Evolutionary conservation across 2,888 invertebrate genomes (phyloP).

Genomic region (Erebia ligea): DNA sequence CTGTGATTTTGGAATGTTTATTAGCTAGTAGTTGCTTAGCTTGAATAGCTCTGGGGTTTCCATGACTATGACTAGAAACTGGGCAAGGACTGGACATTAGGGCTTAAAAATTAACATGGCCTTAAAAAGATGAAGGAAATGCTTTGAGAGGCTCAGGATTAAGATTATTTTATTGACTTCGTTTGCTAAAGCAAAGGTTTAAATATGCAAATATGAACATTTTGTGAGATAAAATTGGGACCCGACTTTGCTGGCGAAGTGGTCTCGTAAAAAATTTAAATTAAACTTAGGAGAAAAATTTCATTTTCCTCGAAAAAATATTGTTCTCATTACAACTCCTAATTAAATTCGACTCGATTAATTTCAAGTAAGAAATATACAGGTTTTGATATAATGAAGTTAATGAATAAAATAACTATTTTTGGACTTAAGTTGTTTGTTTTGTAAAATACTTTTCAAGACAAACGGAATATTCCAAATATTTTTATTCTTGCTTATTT

Average conservation of each 20-base stretch:
- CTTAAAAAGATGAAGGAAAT: neutral
- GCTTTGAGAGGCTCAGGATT: neutral
- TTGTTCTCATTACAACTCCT: neutral
- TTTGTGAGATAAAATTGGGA: neutral
- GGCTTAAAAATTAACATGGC: neutral
- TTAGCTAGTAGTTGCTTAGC: neutral
- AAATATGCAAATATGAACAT: too few relatives aligned
- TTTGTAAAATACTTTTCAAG: neutral
- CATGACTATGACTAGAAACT: neutral
- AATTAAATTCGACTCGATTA: too few relatives aligned
- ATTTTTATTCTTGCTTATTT: neutral
- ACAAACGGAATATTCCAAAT: too few relatives aligned
- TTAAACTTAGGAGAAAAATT: neutral
- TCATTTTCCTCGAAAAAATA: neutral
- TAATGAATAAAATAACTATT: neutral
- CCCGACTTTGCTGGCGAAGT: conserved; percentile 16
- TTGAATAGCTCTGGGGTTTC: neutral
- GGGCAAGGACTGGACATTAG: neutral
- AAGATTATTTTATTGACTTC: neutral
- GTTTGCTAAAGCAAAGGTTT: neutral
- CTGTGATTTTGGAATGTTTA: neutral
- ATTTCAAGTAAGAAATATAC: neutral
- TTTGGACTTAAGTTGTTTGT: neutral
- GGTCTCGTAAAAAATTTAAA: neutral
- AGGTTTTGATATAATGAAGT: neutral